Evolutionary conservation across 2,888 invertebrate species (phyloP), one percentile per base, ranked within the genome.

Genomic region (Copidosoma aretas): DNA sequence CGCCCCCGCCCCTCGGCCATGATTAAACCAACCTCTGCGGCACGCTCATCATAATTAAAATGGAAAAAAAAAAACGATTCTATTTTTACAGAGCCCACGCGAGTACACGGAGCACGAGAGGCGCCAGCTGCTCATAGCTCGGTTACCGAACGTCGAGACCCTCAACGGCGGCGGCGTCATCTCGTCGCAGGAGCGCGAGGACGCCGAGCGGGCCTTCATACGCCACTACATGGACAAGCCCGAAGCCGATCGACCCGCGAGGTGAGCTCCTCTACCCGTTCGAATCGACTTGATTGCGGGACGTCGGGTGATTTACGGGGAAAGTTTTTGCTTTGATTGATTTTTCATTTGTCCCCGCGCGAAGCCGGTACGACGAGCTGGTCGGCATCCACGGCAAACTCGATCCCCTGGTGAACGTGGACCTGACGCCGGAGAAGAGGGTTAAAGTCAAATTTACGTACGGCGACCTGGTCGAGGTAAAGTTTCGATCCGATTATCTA

Each of bases 161-260:
- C 85, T 97, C 53, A 97, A 97, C 85, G 97, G 97, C 0, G 96
- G 97, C 67, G 93, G 93, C 21, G 88, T 88, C 17, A 94, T 97
- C 75, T 90, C 91, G 46, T 88, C 87, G 0, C 92, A 93, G 75
- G 97, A 97, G 82, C 87, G 96, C 68, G 95, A 96, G 83, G 93
- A 95, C 79, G 93, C 97, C 17, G 97, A 97, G 83, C 87, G 97
- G 70, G 94, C 95, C 73, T 97, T 97, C 84, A 94, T 97, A 76
- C 88, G 97, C 69, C 91, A 94, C 81, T 97, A 93, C 83, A 93
- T 94, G 92, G 93, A 95, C 80, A 91, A 92, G 78, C 91, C 93
- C 1, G 93, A 93, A 84, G 89, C 91, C 67, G 93, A 93, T 78
- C 87, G 92, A 49, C 95, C 95, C 14, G 89, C 91, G 75, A 91